A percentile compares a stretch with the other conserved stretches of the same genome.
Conservation (phyloP, 2,113 vertebrate genomes). For the Notarius lentiginosus region DNA sequence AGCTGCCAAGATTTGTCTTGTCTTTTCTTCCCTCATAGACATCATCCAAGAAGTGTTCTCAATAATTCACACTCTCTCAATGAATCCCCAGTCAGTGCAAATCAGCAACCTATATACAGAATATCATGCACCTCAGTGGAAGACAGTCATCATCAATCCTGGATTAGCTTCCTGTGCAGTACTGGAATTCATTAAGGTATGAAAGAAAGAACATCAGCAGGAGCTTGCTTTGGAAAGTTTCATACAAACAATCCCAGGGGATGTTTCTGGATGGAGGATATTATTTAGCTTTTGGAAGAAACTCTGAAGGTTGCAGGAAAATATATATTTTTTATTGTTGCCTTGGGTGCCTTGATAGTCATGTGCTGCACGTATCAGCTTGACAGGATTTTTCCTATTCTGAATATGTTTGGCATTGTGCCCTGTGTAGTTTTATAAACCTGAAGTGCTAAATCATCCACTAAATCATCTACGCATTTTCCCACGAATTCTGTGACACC, state of each 20-base stretch:
- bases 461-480: slow-evolving; percentile 35
- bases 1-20: neutral
- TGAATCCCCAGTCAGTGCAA: slow-evolving; percentile 2
- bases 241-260: slow-evolving; percentile 13
- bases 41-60: neutral
- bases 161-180: neutral
- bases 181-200: slow-evolving; percentile 31
- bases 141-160: neutral
- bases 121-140: neutral
- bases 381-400: slow-evolving; percentile 15
- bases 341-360: neutral
- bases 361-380: neutral
- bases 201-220: slow-evolving; percentile 18
- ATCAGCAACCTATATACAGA: neutral
- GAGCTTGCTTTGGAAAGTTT: neutral
- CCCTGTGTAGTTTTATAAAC: neutral
- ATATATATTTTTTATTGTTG: slow-evolving; percentile 15
- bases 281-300: neutral
- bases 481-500: slow-evolving; percentile 34
- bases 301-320: neutral
- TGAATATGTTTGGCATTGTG: slow-evolving; percentile 5
- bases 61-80: slow-evolving; percentile 5
- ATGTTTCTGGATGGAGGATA: neutral
- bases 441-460: neutral
- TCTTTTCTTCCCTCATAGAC: neutral